Evolutionary conservation across 2,113 vertebrate species (phyloP), one percentile per base, ranked within the genome.

Genomic region (Corydoras sp.): DNA sequence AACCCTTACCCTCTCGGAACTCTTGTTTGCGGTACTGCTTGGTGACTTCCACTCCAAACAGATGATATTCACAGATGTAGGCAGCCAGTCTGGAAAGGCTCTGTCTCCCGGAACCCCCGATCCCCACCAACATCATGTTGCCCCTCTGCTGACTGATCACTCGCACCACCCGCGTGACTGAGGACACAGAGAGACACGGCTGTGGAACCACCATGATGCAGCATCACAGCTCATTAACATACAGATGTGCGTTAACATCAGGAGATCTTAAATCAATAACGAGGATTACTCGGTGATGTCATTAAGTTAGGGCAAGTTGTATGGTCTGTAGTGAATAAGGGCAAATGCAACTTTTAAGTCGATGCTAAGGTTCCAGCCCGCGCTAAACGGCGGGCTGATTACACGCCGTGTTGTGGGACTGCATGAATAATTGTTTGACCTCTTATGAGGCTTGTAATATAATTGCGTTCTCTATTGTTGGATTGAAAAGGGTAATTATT

Each of bases 81-180:
- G 93, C 87, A 0, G 93, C 90, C 62, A 96, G 78, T 67, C 88
- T 92, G 4, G 92, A 88, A 53, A 95, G 84, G 24, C 93, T 95
- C 83, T 92, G 92, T 62, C 92, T 87, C 5, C 93, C 94, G 0
- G 93, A 95, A 73, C 93, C 92, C 9, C 93, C 93, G 0, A 94
- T 90, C 55, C 94, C 94, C 51, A 95, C 88, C 78, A 96, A 78
- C 35, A 95, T 87, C 93, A 95, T 93, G 86, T 94, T 94, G 10
- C 93, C 93, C 4, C 93, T 85, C 1, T 85, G 92, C 84, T 95
- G 92, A 71, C 93, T 90, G 65, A 94, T 93, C 15, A 95, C 94
- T n/a, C 93, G 89, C 11, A 92, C 86, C 0, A 92, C 85, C 9
- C 92, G 88, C 1, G 89, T 88, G 61, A 92, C 91, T 92, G 82